Percentiles rank a stretch among this genome's conserved stretches.
Conservation (phyloP, 2,113 vertebrate species). For the Rhinogobius similis region DNA sequence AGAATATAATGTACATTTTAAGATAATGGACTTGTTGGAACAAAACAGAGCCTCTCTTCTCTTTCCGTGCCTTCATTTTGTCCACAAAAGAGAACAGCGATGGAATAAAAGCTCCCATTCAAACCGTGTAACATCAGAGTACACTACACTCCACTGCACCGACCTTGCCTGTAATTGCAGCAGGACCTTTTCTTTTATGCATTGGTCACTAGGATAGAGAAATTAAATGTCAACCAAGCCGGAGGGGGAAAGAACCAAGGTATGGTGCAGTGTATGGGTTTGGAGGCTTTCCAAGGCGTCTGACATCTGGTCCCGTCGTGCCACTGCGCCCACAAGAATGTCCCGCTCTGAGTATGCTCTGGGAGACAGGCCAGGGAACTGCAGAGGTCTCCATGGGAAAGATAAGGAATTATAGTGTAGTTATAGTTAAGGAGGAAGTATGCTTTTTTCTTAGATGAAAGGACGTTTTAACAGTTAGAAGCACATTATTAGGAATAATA, state of each 20-base stretch:
- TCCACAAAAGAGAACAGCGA: slow-evolving; percentile 10
- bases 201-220: slow-evolving; percentile 63
- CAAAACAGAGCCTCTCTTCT: slow-evolving; percentile 25
- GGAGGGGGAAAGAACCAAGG: slow-evolving; percentile 37
- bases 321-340: slow-evolving; percentile 21
- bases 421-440: slow-evolving; percentile 28
- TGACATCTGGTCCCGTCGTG: slow-evolving; percentile 30
- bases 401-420: slow-evolving; percentile 27
- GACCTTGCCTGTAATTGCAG: slow-evolving; percentile 69
- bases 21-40: slow-evolving; percentile 34
- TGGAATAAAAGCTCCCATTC: slow-evolving; percentile 43
- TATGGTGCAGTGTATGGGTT: slow-evolving; percentile 37
- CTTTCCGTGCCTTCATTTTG: slow-evolving; percentile 1
- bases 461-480: not conserved
- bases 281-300: slow-evolving; percentile 56
- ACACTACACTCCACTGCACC: slow-evolving; percentile 46
- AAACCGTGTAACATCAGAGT: slow-evolving; percentile 52
- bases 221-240: slow-evolving; percentile 68
- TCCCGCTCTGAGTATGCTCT: not conserved
- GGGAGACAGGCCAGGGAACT: slow-evolving; percentile 23
- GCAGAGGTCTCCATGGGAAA: slow-evolving; percentile 29
- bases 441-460: not conserved
- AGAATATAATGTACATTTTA: not conserved
- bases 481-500: not conserved
- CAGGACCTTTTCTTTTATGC: slow-evolving; percentile 65